Base-by-base conservation (phyloP, 2,797 vertebrate species). In the Momotus momota region DNA sequence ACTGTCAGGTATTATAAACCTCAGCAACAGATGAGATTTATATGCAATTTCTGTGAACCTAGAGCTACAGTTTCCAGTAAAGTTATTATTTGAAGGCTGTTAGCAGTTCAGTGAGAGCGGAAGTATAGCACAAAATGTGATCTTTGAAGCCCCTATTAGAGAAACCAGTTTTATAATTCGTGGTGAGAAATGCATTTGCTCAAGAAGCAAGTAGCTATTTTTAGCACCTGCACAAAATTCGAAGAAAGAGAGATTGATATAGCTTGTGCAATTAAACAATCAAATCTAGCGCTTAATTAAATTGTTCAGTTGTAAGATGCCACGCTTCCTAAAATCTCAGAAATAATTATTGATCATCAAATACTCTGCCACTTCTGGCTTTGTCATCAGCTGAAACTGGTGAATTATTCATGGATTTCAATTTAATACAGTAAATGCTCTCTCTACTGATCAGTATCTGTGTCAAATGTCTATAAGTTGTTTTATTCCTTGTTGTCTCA, bases 301-400 rank as follows among this genome's bases (percentile, higher is more conserved):
- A 94, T 96, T 93, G 84, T 94, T 96, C 81, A 64, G n/a, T 97
- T 95, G 72, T 66, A 60, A 96, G 91, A 71, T 96, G 89, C 69
- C 52, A 79, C 1, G 3, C 48, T 85, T 89, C 71, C 74, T 93
- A 72, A 94, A 95, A 90, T 81, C 67, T 85, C 78, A 82, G 88
- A 91, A 95, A 94, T 97, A 96, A 95, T 96, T 96, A 96, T 95
- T 94, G 97, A 97, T 97, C 94, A 86, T 97, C 88, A 96, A 94
- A 91, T 91, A 83, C 43, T 65, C 84, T 84, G 73, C 88, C 62
- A 85, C 92, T 95, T 96, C 84, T 85, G 60, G 77, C 58, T 88
- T 94, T 95, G 92, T 94, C 96, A 87, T 93, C 74, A 87, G 61
- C 66, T 91, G 71, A 61, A 91, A 67, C 25, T 83, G 84, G 62